phyloP scores from a whole-genome alignment of 2,888 invertebrate genomes.

The Physocephala rufipes region DNA sequence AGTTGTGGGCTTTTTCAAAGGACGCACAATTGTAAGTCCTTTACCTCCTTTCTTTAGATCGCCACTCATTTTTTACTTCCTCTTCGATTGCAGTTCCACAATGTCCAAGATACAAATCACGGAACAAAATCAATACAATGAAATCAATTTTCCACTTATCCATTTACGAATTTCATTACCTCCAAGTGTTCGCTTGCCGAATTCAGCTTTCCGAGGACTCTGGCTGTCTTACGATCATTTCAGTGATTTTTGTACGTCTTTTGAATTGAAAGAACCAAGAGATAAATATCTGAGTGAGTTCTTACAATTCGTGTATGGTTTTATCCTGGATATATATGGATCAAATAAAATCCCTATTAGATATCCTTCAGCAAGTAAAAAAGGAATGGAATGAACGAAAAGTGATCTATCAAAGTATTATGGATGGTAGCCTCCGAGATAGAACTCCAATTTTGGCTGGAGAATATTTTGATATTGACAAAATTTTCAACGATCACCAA shows the following conservation, averaged over 20 bases:
- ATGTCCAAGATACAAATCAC: conserved; percentile 60
- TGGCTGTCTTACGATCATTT: conserved; percentile 69
- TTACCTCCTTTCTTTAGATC: not conserved
- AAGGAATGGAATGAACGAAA: conserved; percentile 65
- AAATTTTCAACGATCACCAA: conserved; percentile 64
- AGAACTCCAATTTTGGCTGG: conserved; percentile 52
- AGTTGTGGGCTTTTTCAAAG: conserved; percentile 62
- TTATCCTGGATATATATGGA: no score
- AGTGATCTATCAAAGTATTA: conserved; percentile 62
- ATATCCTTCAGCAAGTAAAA: conserved; percentile 61
- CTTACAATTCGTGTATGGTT: conserved; percentile 16
- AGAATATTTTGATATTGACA: conserved; percentile 62
- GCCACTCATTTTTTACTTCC: not conserved
- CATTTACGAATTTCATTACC: conserved; percentile 66
- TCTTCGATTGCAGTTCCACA: conserved; percentile 46
- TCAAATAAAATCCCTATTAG: no score
- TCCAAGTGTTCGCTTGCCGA: conserved; percentile 62
- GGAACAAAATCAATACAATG: conserved; percentile 60
- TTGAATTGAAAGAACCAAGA: conserved; percentile 51
- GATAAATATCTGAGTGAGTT: conserved; percentile 54
- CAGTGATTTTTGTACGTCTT: conserved; percentile 67
- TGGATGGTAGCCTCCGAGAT: conserved; percentile 60
- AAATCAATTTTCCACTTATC: conserved; percentile 66
- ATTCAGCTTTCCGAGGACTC: conserved; percentile 66
- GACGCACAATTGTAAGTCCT: conserved; percentile 59